These are phyloP conservation scores for Bradypus variegatus DNA, from an alignment of 2,797 vertebrate genomes.

Conservation along the genomic window DNA sequence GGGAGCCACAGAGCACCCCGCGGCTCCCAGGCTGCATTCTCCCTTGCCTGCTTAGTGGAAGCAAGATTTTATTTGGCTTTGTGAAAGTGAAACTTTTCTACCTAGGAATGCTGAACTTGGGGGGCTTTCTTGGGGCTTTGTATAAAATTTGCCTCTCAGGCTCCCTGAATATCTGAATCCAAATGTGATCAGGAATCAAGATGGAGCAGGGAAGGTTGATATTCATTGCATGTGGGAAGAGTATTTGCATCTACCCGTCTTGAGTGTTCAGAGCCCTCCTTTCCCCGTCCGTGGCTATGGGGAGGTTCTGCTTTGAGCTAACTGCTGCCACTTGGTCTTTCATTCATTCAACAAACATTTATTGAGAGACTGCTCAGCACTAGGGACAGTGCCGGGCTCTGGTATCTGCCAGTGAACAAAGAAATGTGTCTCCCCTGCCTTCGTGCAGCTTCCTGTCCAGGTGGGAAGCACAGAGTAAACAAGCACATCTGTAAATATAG, in stretches of 20 bases:
- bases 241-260: background rate
- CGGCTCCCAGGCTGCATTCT: slow-evolving; percentile 36
- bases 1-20: slow-evolving; percentile 27
- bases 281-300: background rate
- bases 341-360: background rate
- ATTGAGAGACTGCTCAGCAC: background rate
- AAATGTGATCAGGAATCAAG: slow-evolving; percentile 30
- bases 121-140: slow-evolving; percentile 46
- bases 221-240: background rate
- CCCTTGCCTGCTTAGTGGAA: slow-evolving; percentile 62
- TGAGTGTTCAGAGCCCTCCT: background rate
- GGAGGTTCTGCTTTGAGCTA: slow-evolving; percentile 33
- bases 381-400: background rate
- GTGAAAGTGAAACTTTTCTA: slow-evolving; percentile 68
- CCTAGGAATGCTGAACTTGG: background rate
- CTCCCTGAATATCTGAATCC: slow-evolving; percentile 33
- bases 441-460: background rate
- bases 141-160: slow-evolving; percentile 41
- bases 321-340: background rate
- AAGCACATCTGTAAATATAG: background rate
- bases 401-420: background rate
- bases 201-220: background rate
- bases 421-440: background rate
- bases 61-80: slow-evolving; percentile 68
- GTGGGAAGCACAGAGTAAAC: background rate